Evolutionary conservation across 2,888 invertebrate species (phyloP), one percentile per base, ranked within the genome.

Genomic region (Pomacea canaliculata): DNA sequence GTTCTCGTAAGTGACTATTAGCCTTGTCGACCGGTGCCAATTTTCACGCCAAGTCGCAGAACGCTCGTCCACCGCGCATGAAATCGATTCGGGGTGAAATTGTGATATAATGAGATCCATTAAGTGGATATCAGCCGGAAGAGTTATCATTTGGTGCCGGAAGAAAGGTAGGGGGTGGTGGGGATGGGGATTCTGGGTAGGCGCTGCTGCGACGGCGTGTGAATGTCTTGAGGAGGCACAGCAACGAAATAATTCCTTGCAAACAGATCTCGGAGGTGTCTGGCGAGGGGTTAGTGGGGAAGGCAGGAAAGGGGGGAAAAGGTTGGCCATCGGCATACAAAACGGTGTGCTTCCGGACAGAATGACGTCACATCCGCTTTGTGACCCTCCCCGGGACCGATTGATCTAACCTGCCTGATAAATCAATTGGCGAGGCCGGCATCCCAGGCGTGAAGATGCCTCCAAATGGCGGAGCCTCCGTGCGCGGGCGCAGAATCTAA

Each of bases 1-100:
- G 80, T 79, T 79, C 78, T 77, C 74, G 79, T 79, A 81, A 81
- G 80, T 81, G 81, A 79, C 81, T 80, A 81, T 81, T 81, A 81
- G 79, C 80, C 78, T 72, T 76, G 79, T 80, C 80, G 76, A 79
- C 78, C 75, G 74, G 76, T 76, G 80, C 71, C 80, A 80, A 81
- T 80, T 81, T 81, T 81, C 81, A 77, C 81, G 75, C 80, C 70
- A 75, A 77, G 77, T 73, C 76, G 73, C 76, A 79, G 76, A 62
- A 74, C 78, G 78, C 67, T 76, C 71, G 66, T 67, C 75, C 67
- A 74, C 68, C 70, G 71, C 70, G 77, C 81, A 77, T 81, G 80
- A 80, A 81, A 81, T 81, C 81, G 80, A 78, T 79, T 72, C 74
- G 78, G 71, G 73, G 76, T 78, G 73, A 77, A 78, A 71, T 77